Percentiles rank a stretch among this genome's conserved stretches.
Conservation (phyloP, 2,113 vertebrate species). For the Dunckerocampus dactyliophorus region DNA sequence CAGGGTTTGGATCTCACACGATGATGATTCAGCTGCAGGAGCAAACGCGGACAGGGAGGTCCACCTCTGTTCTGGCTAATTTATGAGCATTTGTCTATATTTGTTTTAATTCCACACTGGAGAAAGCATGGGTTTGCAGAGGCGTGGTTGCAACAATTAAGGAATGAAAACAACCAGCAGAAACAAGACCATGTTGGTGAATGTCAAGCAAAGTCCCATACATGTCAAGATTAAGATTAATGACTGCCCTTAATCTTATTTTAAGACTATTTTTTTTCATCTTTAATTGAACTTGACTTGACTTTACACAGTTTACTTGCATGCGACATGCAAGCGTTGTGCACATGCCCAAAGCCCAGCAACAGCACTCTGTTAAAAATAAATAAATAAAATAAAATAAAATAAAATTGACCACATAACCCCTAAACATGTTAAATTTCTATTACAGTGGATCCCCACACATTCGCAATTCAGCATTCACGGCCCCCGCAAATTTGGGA, state of each 20-base stretch:
- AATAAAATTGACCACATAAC: no score
- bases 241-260: not conserved
- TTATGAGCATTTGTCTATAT: conserved; percentile 15
- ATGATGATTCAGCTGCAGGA: conserved; percentile 37
- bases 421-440: no score
- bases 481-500: no score
- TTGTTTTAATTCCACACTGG: conserved; percentile 14
- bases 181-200: not conserved
- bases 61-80: conserved; percentile 9
- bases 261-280: not conserved
- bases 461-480: no score
- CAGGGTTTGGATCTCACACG: conserved; percentile 58
- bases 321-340: no score
- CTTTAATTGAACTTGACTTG: no score
- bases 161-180: not conserved
- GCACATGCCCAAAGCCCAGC: no score
- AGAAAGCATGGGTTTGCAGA: conserved; percentile 1
- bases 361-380: no score
- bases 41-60: conserved; percentile 40
- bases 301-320: no score
- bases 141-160: not conserved
- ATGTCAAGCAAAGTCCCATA: not conserved
- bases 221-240: not conserved
- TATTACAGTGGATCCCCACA: no score
- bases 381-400: no score